Conservation (phyloP, 2,797 vertebrate genomes). For the Micrastur ruficollis region DNA sequence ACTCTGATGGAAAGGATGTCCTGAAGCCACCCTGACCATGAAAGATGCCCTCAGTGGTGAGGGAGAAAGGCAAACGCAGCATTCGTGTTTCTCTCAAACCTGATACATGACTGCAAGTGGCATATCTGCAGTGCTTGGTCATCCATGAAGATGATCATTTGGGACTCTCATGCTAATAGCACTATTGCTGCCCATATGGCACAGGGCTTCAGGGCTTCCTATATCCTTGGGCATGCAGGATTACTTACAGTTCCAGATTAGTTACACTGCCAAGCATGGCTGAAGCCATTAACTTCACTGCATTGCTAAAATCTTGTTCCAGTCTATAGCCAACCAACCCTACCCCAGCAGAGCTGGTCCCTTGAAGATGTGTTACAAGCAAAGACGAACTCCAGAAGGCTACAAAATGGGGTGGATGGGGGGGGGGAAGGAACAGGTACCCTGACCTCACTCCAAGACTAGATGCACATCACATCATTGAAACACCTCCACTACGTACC, state of each 20-base stretch:
- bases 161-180: not conserved
- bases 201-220: not conserved
- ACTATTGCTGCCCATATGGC: no score
- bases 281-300: not conserved
- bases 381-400: not conserved
- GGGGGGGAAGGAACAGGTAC: not conserved
- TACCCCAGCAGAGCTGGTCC: not conserved
- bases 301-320: not conserved
- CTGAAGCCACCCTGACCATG: not conserved
- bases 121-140: fast-evolving
- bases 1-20: not conserved
- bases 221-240: fast-evolving
- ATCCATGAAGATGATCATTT: fast-evolving
- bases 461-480: no score
- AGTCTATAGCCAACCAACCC: not conserved
- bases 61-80: not conserved
- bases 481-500: not conserved
- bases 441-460: not conserved
- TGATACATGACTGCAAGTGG: not conserved
- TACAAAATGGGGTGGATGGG: not conserved
- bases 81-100: not conserved
- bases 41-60: not conserved
- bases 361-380: not conserved
- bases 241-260: not conserved
- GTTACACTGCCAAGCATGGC: not conserved